These are phyloP conservation scores for Aproaerema taeniolella DNA, from an alignment of 2,888 invertebrate species.

Conservation along the genomic window DNA sequence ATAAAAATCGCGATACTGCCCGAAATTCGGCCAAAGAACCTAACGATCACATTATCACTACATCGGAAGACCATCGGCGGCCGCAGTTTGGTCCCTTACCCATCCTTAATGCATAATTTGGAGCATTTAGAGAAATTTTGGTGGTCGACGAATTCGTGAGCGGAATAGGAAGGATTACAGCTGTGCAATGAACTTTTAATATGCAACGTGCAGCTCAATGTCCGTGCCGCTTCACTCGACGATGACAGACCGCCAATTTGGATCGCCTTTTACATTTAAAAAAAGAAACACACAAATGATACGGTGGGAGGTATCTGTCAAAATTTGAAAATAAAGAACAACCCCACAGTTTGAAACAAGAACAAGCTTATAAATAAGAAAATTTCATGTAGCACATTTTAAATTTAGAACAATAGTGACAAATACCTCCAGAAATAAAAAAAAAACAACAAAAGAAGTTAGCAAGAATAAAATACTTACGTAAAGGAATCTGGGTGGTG, in stretches of 20 bases:
- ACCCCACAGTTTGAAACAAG: background rate
- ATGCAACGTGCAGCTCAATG: constrained; percentile 44
- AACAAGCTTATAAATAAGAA: constrained; percentile 3
- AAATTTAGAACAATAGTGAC: constrained; percentile 23
- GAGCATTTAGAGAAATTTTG: constrained; percentile 6
- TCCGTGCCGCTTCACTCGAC: constrained; percentile 40
- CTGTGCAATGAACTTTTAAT: constrained; percentile 51
- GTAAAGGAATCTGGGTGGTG: constrained; percentile 27
- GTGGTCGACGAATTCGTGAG: constrained; percentile 5
- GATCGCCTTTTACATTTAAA: constrained; percentile 14
- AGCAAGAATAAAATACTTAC: constrained; percentile 38
- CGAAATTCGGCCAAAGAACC: constrained; percentile 65
- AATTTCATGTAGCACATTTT: constrained; percentile 20
- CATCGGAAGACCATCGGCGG: constrained; percentile 16
- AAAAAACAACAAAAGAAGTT: constrained; percentile 19
- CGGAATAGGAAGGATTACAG: constrained; percentile 43
- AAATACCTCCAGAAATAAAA: constrained; percentile 15
- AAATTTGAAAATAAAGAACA: constrained; percentile 13
- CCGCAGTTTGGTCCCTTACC: constrained; percentile 17
- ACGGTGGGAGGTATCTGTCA: constrained; percentile 14
- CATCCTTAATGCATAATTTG: constrained; percentile 12
- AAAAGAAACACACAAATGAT: constrained; percentile 10
- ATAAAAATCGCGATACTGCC: constrained; percentile 75
- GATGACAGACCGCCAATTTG: constrained; percentile 21
- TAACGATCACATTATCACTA: constrained; percentile 27